Evolutionary conservation across 1,140 invertebrate genomes (phyloP).

Genomic region (Caenorhabditis latens): DNA sequence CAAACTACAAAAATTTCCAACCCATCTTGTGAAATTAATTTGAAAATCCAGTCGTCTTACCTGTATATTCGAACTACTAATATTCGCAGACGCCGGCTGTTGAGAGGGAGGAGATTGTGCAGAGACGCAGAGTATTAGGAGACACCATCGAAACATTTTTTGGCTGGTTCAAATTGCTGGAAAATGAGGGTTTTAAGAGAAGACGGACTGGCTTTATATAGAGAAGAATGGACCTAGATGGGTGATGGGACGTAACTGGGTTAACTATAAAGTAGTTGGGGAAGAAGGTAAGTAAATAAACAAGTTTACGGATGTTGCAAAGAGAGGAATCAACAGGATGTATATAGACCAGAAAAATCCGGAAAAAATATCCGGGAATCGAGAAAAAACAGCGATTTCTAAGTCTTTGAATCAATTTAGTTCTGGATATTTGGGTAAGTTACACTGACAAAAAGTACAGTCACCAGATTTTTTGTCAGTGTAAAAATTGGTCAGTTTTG

Average conservation of each 20-base stretch:
- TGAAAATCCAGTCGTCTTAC: background rate
- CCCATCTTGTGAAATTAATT: background rate
- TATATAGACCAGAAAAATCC: background rate
- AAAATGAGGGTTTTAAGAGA: background rate
- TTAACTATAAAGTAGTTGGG: slow-evolving; percentile 5
- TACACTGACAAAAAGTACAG: background rate
- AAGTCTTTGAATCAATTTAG: slow-evolving; percentile 13
- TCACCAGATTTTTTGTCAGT: no score
- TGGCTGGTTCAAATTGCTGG: slow-evolving; percentile 21
- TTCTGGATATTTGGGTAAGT: slow-evolving; percentile 7
- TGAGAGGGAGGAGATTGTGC: slow-evolving; percentile 1
- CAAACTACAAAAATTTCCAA: no score
- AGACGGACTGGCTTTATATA: background rate
- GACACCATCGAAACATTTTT: slow-evolving; percentile 42
- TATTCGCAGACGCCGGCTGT: slow-evolving; percentile 10
- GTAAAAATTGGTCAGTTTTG: no score
- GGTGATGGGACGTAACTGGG: slow-evolving; percentile 25
- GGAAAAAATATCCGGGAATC: background rate
- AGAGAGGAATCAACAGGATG: background rate
- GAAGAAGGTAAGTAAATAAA: slow-evolving; percentile 27
- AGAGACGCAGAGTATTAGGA: slow-evolving; percentile 41
- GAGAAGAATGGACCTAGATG: background rate
- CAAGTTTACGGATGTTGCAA: background rate
- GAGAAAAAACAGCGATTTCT: no score
- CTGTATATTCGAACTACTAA: slow-evolving; percentile 29